phyloP scores from a whole-genome alignment of 2,797 vertebrate species.

The Tarsius wallacei region DNA sequence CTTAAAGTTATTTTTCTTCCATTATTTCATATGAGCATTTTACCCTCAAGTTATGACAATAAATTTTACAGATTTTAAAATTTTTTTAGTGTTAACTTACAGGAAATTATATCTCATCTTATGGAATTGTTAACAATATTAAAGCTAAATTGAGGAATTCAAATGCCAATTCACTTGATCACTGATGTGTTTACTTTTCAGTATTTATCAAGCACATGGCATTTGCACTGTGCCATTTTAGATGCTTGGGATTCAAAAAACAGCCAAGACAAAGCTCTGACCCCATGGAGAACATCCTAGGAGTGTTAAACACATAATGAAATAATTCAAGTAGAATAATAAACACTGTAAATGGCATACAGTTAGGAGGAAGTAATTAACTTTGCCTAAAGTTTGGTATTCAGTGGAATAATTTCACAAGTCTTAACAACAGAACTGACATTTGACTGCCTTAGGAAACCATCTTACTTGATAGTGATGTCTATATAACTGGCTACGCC shows the following conservation, averaged over 20 bases:
- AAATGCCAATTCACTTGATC: neutral
- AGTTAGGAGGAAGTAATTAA: neutral
- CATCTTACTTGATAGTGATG: neutral
- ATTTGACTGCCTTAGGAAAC: neutral
- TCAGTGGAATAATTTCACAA: neutral
- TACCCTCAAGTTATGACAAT: neutral
- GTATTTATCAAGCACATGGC: neutral
- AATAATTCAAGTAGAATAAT: conserved; percentile 32
- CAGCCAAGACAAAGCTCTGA: neutral
- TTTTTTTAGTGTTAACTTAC: neutral
- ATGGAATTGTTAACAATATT: neutral
- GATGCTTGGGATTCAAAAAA: neutral
- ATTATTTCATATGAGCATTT: conserved; percentile 11
- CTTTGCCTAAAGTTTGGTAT: neutral
- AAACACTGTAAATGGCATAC: neutral
- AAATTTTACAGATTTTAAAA: conserved; percentile 34
- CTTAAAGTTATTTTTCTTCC: neutral
- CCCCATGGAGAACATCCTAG: neutral
- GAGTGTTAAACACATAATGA: neutral
- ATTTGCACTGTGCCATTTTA: neutral
- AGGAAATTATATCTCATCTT: neutral
- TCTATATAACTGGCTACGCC: neutral
- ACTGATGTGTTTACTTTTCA: neutral
- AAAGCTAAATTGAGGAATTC: neutral
- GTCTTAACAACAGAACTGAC: neutral